These are phyloP conservation scores for Bombus haemorrhoidalis DNA, from an alignment of 1,140 invertebrate genomes.

Conservation along the genomic window DNA sequence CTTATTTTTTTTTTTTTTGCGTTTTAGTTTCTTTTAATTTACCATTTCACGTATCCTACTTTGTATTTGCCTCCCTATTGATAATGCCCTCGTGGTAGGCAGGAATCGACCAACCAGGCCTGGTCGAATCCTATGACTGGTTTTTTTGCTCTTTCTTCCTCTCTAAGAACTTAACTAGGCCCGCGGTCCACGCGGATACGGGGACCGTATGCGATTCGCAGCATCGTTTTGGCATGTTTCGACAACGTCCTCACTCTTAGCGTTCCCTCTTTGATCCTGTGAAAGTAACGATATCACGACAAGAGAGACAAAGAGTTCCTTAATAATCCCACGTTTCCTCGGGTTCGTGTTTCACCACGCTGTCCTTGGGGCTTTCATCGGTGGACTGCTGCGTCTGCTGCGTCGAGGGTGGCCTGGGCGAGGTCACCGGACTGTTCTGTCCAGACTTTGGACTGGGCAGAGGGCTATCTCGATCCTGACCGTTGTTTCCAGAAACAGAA, in stretches of 20 bases:
- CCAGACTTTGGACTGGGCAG: conserved; percentile 78
- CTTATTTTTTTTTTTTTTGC: neutral
- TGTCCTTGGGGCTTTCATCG: conserved; percentile 77
- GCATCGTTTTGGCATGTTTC: conserved; percentile 63
- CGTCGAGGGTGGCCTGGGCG: conserved; percentile 73
- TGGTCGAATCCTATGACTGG: conserved; percentile 81
- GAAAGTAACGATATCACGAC: neutral
- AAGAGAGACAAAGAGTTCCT: conserved; percentile 4
- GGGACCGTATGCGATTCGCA: conserved; percentile 43
- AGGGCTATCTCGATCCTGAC: conserved; percentile 76
- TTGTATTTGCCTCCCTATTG: conserved; percentile 61
- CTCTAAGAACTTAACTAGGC: conserved; percentile 76
- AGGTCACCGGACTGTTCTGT: conserved; percentile 77
- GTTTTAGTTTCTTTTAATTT: neutral
- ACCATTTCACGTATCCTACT: conserved; percentile 45
- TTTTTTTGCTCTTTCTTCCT: conserved; percentile 66
- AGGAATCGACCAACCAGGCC: conserved; percentile 73
- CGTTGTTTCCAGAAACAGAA: conserved; percentile 82
- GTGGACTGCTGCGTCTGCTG: conserved; percentile 72
- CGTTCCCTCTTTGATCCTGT: no score
- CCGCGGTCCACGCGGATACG: conserved; percentile 35
- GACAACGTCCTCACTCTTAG: neutral
- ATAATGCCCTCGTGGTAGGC: conserved; percentile 82
- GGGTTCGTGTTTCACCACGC: conserved; percentile 78
- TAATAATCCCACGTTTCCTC: conserved; percentile 81